These are phyloP conservation scores for Martes martes DNA, from an alignment of 2,113 vertebrate species.

Conservation along the genomic window DNA sequence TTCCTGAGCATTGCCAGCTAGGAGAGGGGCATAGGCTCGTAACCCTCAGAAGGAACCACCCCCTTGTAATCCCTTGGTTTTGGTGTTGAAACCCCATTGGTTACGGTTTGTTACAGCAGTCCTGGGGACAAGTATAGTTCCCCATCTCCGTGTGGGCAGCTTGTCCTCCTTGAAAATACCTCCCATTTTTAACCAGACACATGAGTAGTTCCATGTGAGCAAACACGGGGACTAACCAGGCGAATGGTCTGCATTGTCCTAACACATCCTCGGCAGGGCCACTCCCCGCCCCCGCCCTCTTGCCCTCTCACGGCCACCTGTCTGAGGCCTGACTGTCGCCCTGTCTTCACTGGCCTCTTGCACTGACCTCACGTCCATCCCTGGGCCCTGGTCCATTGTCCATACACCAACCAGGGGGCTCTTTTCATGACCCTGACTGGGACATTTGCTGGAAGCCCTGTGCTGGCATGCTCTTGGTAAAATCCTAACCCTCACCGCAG, in stretches of 20 bases:
- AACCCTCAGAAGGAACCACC: background rate
- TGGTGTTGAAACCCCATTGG: background rate
- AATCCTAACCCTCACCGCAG: background rate
- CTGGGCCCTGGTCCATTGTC: background rate
- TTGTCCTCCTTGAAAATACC: background rate
- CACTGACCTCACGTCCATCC: background rate
- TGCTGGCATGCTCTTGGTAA: background rate
- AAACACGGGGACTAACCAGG: fast-evolving
- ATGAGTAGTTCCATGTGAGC: background rate
- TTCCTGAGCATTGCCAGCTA: background rate
- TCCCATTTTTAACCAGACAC: background rate
- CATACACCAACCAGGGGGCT: background rate
- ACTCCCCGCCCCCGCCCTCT: no score
- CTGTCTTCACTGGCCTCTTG: background rate
- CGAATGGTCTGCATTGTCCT: fast-evolving
- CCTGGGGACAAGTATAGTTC: background rate
- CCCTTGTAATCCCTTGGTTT: no score
- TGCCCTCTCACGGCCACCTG: background rate
- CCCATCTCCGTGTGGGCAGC: background rate
- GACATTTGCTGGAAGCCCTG: background rate
- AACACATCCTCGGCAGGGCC: background rate
- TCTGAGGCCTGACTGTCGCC: background rate
- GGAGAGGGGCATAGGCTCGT: background rate
- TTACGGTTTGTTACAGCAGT: background rate
- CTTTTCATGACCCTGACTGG: background rate